Percentiles rank a stretch among this genome's conserved stretches.
These are phyloP conservation scores for Drosophila kanapiae DNA, from an alignment of 1,140 invertebrate species.

Conservation along the genomic window DNA sequence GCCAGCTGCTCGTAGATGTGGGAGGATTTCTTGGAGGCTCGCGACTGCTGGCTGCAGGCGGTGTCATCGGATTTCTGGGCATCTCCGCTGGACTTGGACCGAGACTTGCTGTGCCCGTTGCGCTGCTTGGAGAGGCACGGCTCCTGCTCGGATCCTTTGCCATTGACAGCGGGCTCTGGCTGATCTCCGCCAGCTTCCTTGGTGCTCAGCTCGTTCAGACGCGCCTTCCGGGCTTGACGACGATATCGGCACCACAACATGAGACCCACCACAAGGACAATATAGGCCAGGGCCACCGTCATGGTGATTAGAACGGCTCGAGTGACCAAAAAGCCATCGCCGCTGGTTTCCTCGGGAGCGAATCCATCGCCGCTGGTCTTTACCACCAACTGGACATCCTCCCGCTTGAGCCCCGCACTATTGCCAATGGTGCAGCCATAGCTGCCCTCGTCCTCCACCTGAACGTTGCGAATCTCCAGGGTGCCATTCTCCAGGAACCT, in stretches of 20 bases:
- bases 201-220: constrained; percentile 67
- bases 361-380: constrained; percentile 87
- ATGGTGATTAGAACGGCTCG: constrained; percentile 96
- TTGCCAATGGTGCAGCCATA: constrained; percentile 97
- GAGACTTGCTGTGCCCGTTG: constrained; percentile 83
- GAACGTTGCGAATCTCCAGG: constrained; percentile 91
- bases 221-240: constrained; percentile 85
- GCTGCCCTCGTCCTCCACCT: constrained; percentile 92
- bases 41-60: constrained; percentile 91
- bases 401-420: constrained; percentile 93
- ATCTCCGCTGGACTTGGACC: constrained; percentile 86
- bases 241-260: constrained; percentile 96
- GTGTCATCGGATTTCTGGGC: constrained; percentile 92
- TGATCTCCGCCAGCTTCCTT: constrained; percentile 76
- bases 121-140: constrained; percentile 84
- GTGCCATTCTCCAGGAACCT: constrained; percentile 93
- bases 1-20: constrained; percentile 92
- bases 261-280: constrained; percentile 95
- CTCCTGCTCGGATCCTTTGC: constrained; percentile 80
- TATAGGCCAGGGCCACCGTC: constrained; percentile 95
- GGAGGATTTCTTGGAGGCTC: constrained; percentile 88
- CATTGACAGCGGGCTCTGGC: constrained; percentile 67
- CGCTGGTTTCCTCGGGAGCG: constrained; percentile 79
- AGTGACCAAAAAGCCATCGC: constrained; percentile 89
- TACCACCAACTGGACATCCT: constrained; percentile 92